Evolutionary conservation across 2,113 vertebrate species (phyloP).

Genomic region (Carettochelys insculpta): DNA sequence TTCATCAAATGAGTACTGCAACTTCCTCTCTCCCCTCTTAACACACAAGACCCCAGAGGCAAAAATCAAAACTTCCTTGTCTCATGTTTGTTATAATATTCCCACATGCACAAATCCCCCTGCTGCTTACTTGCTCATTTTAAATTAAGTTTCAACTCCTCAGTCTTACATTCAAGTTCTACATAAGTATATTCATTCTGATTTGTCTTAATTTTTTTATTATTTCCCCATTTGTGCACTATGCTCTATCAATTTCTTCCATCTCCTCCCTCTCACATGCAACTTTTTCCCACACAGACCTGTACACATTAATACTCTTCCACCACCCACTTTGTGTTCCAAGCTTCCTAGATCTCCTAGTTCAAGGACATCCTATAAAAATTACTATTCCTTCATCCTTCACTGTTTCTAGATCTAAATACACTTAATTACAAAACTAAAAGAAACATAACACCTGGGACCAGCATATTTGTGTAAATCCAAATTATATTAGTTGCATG

Average conservation of each 20-base stretch:
- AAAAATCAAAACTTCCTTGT: not conserved
- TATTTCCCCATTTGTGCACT: not conserved
- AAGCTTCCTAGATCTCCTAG: not conserved
- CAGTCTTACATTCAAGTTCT: not conserved
- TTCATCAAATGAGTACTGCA: not conserved
- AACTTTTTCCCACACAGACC: not conserved
- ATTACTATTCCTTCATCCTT: not conserved
- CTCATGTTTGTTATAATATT: not conserved
- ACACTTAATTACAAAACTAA: not conserved
- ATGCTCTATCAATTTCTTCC: not conserved
- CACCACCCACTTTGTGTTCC: not conserved
- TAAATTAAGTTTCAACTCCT: not conserved
- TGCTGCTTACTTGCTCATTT: not conserved
- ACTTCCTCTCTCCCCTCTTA: not conserved
- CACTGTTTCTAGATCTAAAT: not conserved
- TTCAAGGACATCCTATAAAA: not conserved
- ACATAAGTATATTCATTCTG: not conserved
- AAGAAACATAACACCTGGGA: not conserved
- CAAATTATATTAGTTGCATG: fast-evolving
- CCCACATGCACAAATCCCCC: not conserved
- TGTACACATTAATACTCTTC: not conserved
- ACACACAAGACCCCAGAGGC: not conserved
- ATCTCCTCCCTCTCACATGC: not conserved
- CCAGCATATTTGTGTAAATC: not conserved
- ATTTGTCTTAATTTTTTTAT: not conserved